Base-by-base conservation (phyloP, 2,888 invertebrate species). In the Cryptocephalus primarius region DNA sequence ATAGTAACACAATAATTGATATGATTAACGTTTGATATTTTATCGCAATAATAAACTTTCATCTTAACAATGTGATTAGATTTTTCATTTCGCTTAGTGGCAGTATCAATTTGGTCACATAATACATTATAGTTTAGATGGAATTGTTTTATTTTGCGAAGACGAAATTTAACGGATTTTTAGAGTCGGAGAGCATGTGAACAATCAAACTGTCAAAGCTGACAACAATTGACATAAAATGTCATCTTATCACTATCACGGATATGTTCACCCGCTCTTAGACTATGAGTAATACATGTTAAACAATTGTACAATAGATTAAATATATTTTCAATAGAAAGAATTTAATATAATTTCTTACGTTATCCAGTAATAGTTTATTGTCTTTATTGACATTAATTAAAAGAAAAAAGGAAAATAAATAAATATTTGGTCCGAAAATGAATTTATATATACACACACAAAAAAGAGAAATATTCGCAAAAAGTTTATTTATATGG, bases 401-500 rank as follows among this genome's bases (percentile, higher is more conserved):
- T 22, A 22, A 22, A 22, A 22, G 6, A 22, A 22, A 22, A 22
- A 42, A 44, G 39, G 42, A 43, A 49, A 50, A 49, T 52, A 48
- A 56, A 52, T 49, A 49, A 47, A 53, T 51, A 53, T 53, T 57
- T 57, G 57, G 57, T 57, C 57, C 55, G 43, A 45, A 51, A 51
- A 45, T 47, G 46, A 47, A 48, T 51, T 48, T 57, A 60, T 56
- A 40, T 53, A 58, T 55, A 55, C 47, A 51, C 58, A 54, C 50
- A 52, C 49, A 55, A 53, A 53, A 58, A 50, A 51, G 54, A 53
- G 53, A 55, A 54, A 56, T 55, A 55, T 54, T 55, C 54, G 55
- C 57, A 55, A 55, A 59, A 59, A 55, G 54, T 60, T 60, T 67
- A 67, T 67, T 58, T 67, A 68, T 68, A 69, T 67, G 67, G 68